Evolutionary conservation across 2,888 invertebrate genomes (phyloP).

Genomic region (Sclerodermus sp.): DNA sequence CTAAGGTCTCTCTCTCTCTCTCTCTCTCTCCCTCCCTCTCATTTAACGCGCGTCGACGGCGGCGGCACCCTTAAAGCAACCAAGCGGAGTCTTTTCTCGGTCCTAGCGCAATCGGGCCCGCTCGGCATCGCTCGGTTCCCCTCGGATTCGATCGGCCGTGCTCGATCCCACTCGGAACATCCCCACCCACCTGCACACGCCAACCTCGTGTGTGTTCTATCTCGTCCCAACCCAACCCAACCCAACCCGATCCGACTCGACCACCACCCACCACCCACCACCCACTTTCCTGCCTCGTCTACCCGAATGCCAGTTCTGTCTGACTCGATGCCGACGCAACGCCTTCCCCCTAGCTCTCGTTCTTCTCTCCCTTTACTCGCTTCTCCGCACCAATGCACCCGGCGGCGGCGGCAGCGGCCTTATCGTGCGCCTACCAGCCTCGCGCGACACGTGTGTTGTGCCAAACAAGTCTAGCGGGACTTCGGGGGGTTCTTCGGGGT

Average conservation of each 20-base stretch:
- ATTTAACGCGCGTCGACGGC: neutral
- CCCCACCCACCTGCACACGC: slow-evolving; percentile 12
- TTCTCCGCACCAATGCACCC: too few species aligned
- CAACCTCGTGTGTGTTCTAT: too few species aligned
- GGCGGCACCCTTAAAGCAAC: neutral
- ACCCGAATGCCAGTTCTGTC: too few species aligned
- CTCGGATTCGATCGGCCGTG: slow-evolving; percentile 16
- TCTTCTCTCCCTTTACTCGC: too few species aligned
- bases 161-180: slow-evolving; percentile 16
- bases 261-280: too few species aligned
- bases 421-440: too few species aligned
- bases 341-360: too few species aligned
- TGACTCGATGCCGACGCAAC: too few species aligned
- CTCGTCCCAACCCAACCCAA: too few species aligned
- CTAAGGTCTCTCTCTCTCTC: slow-evolving; percentile 30
- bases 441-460: neutral
- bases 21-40: slow-evolving; percentile 15
- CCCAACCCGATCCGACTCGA: too few species aligned
- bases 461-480: slow-evolving; percentile 15
- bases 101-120: slow-evolving; percentile 1
- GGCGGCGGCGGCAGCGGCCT: too few species aligned
- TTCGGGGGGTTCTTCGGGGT: neutral
- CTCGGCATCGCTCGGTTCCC: slow-evolving; percentile 18
- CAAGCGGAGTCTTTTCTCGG: slow-evolving; percentile 3
- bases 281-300: too few species aligned